phyloP scores from a whole-genome alignment of 2,113 vertebrate genomes.

The Aphyosemion australe region DNA sequence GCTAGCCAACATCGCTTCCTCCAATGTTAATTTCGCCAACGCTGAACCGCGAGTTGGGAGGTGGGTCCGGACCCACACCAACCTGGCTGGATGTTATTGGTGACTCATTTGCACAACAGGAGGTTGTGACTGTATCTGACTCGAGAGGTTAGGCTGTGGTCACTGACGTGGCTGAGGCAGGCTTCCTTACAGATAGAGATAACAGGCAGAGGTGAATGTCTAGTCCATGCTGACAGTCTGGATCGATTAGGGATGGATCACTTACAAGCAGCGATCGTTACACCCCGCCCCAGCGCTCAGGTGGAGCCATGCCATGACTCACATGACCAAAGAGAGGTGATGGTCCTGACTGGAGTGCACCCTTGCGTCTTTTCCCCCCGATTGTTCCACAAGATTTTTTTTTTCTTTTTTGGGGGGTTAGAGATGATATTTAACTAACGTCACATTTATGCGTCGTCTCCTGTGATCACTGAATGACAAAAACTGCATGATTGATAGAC shows the following conservation, averaged over 20 bases:
- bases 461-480: constrained; percentile 46
- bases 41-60: constrained; percentile 45
- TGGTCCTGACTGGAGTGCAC: constrained; percentile 31
- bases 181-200: constrained; percentile 74
- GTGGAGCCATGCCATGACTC: constrained; percentile 61
- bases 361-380: constrained; percentile 18
- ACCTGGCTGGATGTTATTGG: constrained; percentile 22
- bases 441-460: constrained; percentile 19
- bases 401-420: neutral
- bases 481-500: constrained; percentile 58
- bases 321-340: constrained; percentile 46
- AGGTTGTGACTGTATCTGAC: constrained; percentile 76
- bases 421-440: neutral
- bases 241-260: constrained; percentile 80
- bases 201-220: constrained; percentile 79
- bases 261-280: constrained; percentile 78
- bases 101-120: constrained; percentile 46
- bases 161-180: constrained; percentile 72
- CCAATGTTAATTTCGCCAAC: constrained; percentile 56
- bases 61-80: constrained; percentile 9
- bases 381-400: neutral
- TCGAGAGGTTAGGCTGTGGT: constrained; percentile 77
- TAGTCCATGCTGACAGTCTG: constrained; percentile 81
- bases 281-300: constrained; percentile 67
- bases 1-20: constrained; percentile 43